Evolutionary conservation across 37 sponge, comb jelly and placozoan species (phyloP), one percentile per base, ranked within the genome.

Genomic region (Aplysina aerophoba): DNA sequence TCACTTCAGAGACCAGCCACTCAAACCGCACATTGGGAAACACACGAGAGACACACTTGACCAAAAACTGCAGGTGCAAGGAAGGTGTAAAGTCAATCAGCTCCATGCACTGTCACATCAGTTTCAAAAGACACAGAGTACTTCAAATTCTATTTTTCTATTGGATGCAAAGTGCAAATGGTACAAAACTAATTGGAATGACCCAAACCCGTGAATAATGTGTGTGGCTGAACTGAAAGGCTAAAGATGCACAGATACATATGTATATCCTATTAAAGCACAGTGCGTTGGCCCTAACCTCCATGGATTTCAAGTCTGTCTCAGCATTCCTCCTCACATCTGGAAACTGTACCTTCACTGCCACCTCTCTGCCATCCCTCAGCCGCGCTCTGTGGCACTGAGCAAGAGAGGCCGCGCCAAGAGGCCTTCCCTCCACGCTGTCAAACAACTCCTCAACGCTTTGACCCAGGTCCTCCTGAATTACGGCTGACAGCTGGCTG

Each of bases 301-400:
- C 94, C 17, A 97, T 94, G 0, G 90, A 85, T 41, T 84, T 81
- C 77, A 93, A 84, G 58, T 97, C 98, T 28, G 92, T 88, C 25
- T 90, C 85, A 41, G 90, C 83, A 53, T 95, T 93, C 41, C 59
- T 85, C 89, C 85, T 87, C 73, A 97, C 98, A 24, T 87, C 83
- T 0, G 91, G 94, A 64, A 93, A 95, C 73, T 97, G 98, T 31
- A 97, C 92, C 82, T 97, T 97, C 44, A 97, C 89, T 0, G 98
- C 98, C 50, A 97, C 96, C 31, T 83, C 69, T 33, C 81, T 74
- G 14, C 95, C 92, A 17, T 85, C 88, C 44, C 82, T 72, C 64
- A 97, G 90, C 37, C 84, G 75, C 0, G 88, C 95, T 15, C 73
- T 74, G 79, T 97, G 98, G 55, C 91, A 91, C 86, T 96, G 97